Conservation (phyloP, 2,113 vertebrate genomes). For the Gavialis gangeticus region DNA sequence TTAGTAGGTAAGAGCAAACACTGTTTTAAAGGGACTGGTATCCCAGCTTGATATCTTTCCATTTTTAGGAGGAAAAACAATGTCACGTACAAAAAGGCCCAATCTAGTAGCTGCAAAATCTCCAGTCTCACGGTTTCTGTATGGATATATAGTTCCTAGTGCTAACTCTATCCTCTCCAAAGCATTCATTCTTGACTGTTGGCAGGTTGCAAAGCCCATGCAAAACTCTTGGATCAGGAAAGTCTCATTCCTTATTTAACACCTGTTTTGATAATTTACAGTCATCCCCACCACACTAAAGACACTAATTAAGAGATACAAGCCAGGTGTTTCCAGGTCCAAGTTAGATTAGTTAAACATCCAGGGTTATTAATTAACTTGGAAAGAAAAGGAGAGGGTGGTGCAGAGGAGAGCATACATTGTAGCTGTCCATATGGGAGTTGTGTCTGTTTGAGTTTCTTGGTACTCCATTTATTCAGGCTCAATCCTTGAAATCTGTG, state of each 20-base stretch:
- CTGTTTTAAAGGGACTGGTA: slow-evolving; percentile 31
- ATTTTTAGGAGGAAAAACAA: slow-evolving; percentile 9
- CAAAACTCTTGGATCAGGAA: slow-evolving; percentile 13
- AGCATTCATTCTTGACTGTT: slow-evolving; percentile 41
- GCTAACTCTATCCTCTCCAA: slow-evolving; percentile 9
- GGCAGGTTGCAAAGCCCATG: slow-evolving; percentile 5
- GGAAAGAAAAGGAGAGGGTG: neutral
- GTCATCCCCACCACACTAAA: slow-evolving; percentile 17
- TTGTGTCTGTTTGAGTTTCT: neutral
- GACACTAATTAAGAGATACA: slow-evolving; percentile 11
- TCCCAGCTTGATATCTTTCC: neutral
- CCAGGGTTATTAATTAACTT: slow-evolving; percentile 51
- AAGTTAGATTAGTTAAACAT: slow-evolving; percentile 42
- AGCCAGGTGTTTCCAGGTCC: slow-evolving; percentile 1
- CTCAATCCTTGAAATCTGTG: neutral
- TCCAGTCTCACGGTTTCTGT: neutral
- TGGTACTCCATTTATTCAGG: slow-evolving; percentile 13
- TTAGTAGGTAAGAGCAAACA: slow-evolving; percentile 9
- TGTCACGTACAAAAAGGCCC: neutral
- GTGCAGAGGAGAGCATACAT: neutral
- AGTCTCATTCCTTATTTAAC: neutral
- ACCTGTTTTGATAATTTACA: slow-evolving; percentile 49
- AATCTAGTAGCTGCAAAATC: neutral
- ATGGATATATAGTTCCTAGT: slow-evolving; percentile 23
- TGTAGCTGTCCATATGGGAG: neutral